Evolutionary conservation across 2,113 vertebrate species (phyloP), one percentile per base, ranked within the genome.

Genomic region (Grammomys surdaster): DNA sequence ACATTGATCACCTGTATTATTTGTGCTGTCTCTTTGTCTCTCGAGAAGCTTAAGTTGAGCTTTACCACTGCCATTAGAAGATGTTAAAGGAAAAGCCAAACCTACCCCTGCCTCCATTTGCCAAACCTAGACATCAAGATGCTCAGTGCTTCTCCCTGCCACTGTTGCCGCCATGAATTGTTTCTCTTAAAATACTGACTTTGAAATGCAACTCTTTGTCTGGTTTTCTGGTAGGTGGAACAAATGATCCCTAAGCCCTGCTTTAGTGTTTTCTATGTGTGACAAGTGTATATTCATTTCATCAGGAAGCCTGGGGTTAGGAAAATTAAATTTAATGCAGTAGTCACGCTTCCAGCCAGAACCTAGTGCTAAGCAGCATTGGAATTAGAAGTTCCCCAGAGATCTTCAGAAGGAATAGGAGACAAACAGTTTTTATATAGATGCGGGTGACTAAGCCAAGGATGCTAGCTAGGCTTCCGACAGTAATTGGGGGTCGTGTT

Each of bases 71-170:
- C 28, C 69, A 4, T 60, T 65, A 36, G 67, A 43, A 51, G 70
- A 36, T 24, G 16, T 82, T 77, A 72, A 67, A 91, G 56, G 80
- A 69, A 36, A 54, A 22, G 16, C 31, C n/a, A 5, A 56, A 17
- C 60, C 13, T 1, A 7, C 1, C 3, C 3, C 4, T 11, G 2
- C 31, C 12, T 48, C 1, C 0, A 3, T 82, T 11, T 84, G 69
- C 63, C 36, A 40, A 10, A 46, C 33, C 20, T 46, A 48, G 80
- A 48, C n/a, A 65, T 26, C 20, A 67, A 72, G 60, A 13, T 14
- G 46, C 54, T 31, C 7, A 26, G 26, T 46, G 0, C 2, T 77
- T 28, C 8, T 40, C 31, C 20, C 0, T 31, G 70, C 26, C 8
- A 8, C 46, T 31, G 3, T 46, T 14, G 80, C 69, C 17, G 31